Conservation (phyloP, 2,888 invertebrate species). For the Oithona nana region DNA sequence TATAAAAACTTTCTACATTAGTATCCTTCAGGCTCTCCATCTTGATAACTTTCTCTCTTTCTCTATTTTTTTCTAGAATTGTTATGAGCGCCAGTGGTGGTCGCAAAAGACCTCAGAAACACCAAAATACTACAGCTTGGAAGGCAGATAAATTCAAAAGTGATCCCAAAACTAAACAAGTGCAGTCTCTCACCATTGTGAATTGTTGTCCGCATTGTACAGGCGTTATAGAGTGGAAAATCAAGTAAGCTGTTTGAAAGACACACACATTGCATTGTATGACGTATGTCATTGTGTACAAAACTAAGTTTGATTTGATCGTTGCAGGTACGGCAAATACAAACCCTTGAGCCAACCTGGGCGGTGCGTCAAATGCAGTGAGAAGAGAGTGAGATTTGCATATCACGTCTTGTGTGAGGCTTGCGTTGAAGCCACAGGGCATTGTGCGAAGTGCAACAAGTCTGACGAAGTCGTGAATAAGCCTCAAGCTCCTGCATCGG, state of each 20-base stretch:
- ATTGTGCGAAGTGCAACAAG: slow-evolving; percentile 11
- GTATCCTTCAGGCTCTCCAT: too few species aligned
- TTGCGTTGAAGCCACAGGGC: background rate
- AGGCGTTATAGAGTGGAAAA: slow-evolving; percentile 14
- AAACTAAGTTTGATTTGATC: background rate
- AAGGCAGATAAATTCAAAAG: slow-evolving; percentile 9
- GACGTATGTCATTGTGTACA: background rate
- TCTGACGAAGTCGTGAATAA: background rate
- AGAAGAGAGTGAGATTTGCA: slow-evolving; percentile 7
- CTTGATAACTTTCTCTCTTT: too few species aligned
- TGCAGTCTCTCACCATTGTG: background rate
- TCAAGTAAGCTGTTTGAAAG: background rate
- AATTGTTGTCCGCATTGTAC: slow-evolving; percentile 14
- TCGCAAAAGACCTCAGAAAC: slow-evolving; percentile 8
- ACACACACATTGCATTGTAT: background rate
- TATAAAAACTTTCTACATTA: too few species aligned
- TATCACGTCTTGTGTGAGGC: slow-evolving; percentile 11
- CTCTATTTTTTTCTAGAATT: too few species aligned
- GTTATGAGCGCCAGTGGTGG: slow-evolving; percentile 2
- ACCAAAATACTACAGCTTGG: slow-evolving; percentile 11
- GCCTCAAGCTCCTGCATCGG: background rate
- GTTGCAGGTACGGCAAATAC: slow-evolving; percentile 14
- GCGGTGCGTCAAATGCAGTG: slow-evolving; percentile 6
- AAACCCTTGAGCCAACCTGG: slow-evolving; percentile 12
- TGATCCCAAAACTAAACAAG: slow-evolving; percentile 12